Evolutionary conservation across 2,888 invertebrate genomes (phyloP).

Genomic region (Schizaphis graminum): DNA sequence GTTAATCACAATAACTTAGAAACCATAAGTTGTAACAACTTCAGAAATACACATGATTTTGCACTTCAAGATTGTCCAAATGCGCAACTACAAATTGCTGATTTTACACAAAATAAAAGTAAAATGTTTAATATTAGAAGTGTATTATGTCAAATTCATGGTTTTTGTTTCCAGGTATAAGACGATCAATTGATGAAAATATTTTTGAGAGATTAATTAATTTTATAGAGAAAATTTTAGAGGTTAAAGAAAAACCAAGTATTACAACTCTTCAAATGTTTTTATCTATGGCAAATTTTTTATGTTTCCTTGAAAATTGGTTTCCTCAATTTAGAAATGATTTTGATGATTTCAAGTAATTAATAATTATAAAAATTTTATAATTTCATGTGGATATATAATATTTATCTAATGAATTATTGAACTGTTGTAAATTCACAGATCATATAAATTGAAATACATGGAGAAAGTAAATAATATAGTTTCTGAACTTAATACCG

Average conservation of each 20-base stretch:
- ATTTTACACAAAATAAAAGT: constrained; percentile 38
- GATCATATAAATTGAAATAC: constrained; percentile 46
- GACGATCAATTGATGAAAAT: constrained; percentile 35
- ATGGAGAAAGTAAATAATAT: constrained; percentile 43
- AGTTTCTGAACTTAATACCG: constrained; percentile 16
- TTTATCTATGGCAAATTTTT: constrained; percentile 35
- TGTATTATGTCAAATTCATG: not conserved
- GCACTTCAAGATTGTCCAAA: constrained; percentile 47
- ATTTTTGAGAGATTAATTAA: constrained; percentile 26
- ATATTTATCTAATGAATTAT: not conserved
- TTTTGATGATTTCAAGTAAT: constrained; percentile 28
- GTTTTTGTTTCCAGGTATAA: constrained; percentile 24
- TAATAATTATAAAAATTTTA: not conserved
- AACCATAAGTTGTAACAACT: not conserved
- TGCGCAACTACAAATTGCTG: not conserved
- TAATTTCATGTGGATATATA: not conserved
- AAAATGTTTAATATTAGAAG: constrained; percentile 12
- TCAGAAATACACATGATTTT: constrained; percentile 13
- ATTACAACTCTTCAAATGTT: not conserved
- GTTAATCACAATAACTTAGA: not conserved
- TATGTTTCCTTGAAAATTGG: constrained; percentile 55
- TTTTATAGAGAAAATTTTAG: constrained; percentile 6
- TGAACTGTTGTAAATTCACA: not conserved
- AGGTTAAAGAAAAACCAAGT: constrained; percentile 22
- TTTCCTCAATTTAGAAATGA: not conserved